phyloP scores from a whole-genome alignment of 1,140 invertebrate species.

The Leptoteleia sp. region DNA sequence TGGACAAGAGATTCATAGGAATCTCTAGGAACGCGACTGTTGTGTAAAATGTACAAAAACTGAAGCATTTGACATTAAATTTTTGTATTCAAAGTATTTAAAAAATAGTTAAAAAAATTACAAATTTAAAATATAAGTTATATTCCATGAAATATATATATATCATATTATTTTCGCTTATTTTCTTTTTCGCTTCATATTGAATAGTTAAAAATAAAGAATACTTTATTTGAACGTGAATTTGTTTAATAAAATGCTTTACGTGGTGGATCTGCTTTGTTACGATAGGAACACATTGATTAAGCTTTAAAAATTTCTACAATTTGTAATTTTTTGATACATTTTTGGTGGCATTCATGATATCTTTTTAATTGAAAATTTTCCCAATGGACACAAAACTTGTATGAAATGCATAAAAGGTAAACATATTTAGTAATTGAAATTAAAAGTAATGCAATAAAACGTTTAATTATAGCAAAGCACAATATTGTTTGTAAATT shows the following conservation, averaged over 20 bases:
- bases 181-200: too few relatives aligned
- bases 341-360: conserved; percentile 33
- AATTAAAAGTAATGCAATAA: conserved; percentile 10
- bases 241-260: background rate
- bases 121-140: too few relatives aligned
- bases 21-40: conserved; percentile 51
- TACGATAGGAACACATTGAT: conserved; percentile 57
- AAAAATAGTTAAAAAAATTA: too few relatives aligned
- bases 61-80: background rate
- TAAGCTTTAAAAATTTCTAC: conserved; percentile 16
- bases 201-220: too few relatives aligned
- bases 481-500: background rate
- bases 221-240: too few relatives aligned
- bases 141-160: too few relatives aligned
- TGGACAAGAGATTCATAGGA: conserved; percentile 43
- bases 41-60: conserved; percentile 14
- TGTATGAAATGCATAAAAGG: conserved; percentile 4
- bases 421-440: background rate
- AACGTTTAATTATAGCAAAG: conserved; percentile 20
- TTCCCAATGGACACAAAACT: conserved; percentile 49
- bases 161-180: too few relatives aligned
- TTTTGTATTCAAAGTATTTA: too few relatives aligned
- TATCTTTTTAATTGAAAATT: conserved; percentile 8
- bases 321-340: conserved; percentile 30
- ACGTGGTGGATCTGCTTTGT: conserved; percentile 16